Conservation (phyloP, 2,888 invertebrate species). For the Dendrolimus houi region DNA sequence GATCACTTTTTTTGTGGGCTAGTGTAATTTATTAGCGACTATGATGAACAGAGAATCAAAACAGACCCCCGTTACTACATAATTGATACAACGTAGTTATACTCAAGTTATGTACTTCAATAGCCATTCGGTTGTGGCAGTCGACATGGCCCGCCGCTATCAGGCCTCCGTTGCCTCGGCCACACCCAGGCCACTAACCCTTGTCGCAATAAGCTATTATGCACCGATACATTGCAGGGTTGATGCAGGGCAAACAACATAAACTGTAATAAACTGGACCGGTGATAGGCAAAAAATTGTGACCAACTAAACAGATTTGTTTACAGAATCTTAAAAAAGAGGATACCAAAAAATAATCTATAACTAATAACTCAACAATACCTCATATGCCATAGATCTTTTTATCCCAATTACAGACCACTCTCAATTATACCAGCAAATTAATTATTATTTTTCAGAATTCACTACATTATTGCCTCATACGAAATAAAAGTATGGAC, state of each 20-base stretch:
- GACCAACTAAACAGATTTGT: too few relatives aligned
- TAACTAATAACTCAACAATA: too few relatives aligned
- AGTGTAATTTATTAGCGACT: too few relatives aligned
- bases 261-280: neutral
- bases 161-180: conserved; percentile 49
- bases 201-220: conserved; percentile 43
- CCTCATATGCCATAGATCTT: too few relatives aligned
- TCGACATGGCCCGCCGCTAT: conserved; percentile 27
- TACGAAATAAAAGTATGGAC: too few relatives aligned
- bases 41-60: neutral
- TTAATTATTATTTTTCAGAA: too few relatives aligned
- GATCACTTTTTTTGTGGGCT: too few relatives aligned
- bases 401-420: too few relatives aligned
- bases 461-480: too few relatives aligned
- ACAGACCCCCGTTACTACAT: neutral
- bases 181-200: conserved; percentile 68
- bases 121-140: neutral
- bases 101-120: neutral
- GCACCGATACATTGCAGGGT: conserved; percentile 10
- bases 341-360: too few relatives aligned
- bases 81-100: neutral
- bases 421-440: too few relatives aligned
- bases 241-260: neutral
- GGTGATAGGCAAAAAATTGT: conserved; percentile 8
- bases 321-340: too few relatives aligned